Evolutionary conservation across 2,113 vertebrate genomes (phyloP), one percentile per base, ranked within the genome.

Genomic region (Crotalus viridis): DNA sequence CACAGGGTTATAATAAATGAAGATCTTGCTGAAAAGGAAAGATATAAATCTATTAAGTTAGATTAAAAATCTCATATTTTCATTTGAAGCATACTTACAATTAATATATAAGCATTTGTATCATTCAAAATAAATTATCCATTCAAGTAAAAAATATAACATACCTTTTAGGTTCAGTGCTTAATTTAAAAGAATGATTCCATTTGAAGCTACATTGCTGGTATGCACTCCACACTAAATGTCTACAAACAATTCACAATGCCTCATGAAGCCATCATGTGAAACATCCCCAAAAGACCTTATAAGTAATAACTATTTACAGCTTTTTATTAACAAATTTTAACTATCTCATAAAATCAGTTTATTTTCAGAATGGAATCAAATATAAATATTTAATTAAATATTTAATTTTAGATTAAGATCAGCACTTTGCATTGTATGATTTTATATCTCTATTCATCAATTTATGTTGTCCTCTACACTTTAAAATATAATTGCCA

Each of bases 291-390:
- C 33, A 46, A 69, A 12, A 81, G 24, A 26, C 24, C n/a, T 24
- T 56, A 15, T 69, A 19, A 56, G 33, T 52, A 89, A 28, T 55
- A 17, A 81, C 9, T 55, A 13, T 10, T 28, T 90, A 90, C 39
- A 46, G 10, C 33, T 89, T 1, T 90, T 87, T 91, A 17, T 89
- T 91, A 93, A 91, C 59, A 55, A 28, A 0, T 94, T 87, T 48
- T 92, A 86, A 55, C 85, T 94, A 33, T 33, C 51, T 85, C 43
- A 57, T 91, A 7, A 39, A 51, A 46, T 59, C 21, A 6, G 43
- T 95, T 96, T 94, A 59, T 55, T 87, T 92, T 69, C 3, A 61
- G 91, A 94, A 87, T 89, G 69, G 46, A 93, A 93, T 61, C 81
- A 22, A 55, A 0, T 0, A 22, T 89, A 95, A 95, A 87, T 89